Evolutionary conservation across 2,888 invertebrate genomes (phyloP).

Genomic region (Amblyjoppa proteus): DNA sequence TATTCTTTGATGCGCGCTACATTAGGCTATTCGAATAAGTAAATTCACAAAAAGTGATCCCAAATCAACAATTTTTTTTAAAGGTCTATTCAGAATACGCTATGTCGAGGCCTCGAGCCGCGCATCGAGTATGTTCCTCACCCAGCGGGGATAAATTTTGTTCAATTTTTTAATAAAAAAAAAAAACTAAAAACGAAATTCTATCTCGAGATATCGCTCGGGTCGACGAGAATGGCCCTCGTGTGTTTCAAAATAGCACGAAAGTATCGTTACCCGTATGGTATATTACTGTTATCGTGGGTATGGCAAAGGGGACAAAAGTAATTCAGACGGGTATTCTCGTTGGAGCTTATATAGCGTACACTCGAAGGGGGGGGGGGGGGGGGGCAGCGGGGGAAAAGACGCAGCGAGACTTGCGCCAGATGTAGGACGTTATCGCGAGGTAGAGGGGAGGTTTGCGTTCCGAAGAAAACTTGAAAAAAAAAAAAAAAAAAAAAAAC

Average conservation of each 20-base stretch:
- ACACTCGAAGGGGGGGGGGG: neutral
- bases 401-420: conserved; percentile 59
- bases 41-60: neutral
- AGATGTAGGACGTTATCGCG: conserved; percentile 59
- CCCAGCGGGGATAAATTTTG: neutral
- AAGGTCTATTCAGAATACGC: neutral
- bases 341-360: conserved; percentile 14
- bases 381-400: neutral
- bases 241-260: conserved; percentile 15
- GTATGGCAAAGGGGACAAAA: conserved; percentile 24
- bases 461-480: conserved; percentile 45
- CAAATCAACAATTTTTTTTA: neutral
- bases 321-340: conserved; percentile 26
- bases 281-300: conserved; percentile 23
- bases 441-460: conserved; percentile 1
- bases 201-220: conserved; percentile 6
- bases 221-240: conserved; percentile 4
- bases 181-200: neutral
- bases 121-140: neutral
- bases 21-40: neutral
- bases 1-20: too few relatives aligned
- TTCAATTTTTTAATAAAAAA: neutral
- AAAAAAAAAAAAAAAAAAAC: conserved; percentile 52
- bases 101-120: neutral
- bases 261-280: conserved; percentile 19